Percentiles rank a stretch among this genome's conserved stretches.
Conservation (phyloP, 2,797 vertebrate genomes). For the Lacerta viridis region DNA sequence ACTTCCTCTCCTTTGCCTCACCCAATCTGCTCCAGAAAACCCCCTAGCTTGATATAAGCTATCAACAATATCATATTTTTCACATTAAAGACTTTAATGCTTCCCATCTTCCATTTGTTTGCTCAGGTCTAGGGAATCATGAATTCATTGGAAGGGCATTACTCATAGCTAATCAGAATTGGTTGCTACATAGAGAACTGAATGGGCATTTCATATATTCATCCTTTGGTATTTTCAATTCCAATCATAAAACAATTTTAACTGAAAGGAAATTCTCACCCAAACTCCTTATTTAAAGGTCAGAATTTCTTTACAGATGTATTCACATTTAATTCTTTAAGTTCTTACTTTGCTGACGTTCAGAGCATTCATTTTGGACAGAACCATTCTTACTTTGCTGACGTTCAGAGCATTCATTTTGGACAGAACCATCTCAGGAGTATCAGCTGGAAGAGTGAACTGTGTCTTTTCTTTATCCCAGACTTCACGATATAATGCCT, state of each 20-base stretch:
- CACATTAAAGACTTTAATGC: neutral
- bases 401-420: conserved; percentile 88
- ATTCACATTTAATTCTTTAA: conserved; percentile 12
- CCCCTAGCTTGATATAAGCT: neutral
- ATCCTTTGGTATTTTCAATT: neutral
- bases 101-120: neutral
- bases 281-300: neutral
- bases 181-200: neutral
- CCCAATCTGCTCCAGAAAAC: too few relatives aligned
- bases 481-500: conserved; percentile 79
- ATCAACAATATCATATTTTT: neutral
- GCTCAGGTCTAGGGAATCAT: neutral
- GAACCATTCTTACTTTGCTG: conserved; percentile 86
- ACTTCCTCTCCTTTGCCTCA: too few relatives aligned
- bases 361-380: conserved; percentile 86
- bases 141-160: neutral
- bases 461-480: conserved; percentile 86
- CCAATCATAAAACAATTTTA: neutral
- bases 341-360: conserved; percentile 88
- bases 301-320: neutral
- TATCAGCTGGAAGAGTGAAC: conserved; percentile 85
- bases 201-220: neutral
- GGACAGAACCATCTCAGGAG: conserved; percentile 85
- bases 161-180: neutral
- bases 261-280: neutral